phyloP scores from a whole-genome alignment of 2,113 vertebrate species.

The Corythornis vintsioides region DNA sequence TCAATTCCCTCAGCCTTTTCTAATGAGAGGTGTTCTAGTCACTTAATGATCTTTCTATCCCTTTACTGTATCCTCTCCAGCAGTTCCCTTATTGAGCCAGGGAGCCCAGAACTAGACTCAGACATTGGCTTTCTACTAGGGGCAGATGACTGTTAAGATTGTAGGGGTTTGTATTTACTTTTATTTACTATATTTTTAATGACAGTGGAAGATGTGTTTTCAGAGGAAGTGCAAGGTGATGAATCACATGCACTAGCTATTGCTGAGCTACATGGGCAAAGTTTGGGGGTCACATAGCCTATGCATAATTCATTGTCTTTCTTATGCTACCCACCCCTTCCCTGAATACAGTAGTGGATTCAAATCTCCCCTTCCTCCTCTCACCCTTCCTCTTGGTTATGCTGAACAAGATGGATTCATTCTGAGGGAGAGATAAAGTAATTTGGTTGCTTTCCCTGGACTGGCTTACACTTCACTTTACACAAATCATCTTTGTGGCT shows the following conservation, averaged over 20 bases:
- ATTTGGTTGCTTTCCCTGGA: neutral
- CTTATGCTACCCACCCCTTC: too few species aligned
- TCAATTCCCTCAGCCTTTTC: too few species aligned
- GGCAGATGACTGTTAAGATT: neutral
- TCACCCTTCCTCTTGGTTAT: neutral
- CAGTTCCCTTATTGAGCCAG: too few species aligned
- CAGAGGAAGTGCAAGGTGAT: neutral
- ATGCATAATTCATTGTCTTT: neutral
- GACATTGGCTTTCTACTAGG: neutral
- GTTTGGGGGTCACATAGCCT: accelerated
- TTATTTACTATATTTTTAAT: neutral
- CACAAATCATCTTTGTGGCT: too few species aligned
- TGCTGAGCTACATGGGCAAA: neutral
- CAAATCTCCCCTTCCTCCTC: neutral
- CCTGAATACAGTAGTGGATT: neutral
- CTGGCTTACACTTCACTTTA: neutral
- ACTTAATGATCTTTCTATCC: too few species aligned
- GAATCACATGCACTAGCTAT: neutral
- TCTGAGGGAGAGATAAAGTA: neutral
- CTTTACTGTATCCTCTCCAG: too few species aligned
- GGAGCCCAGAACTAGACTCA: too few species aligned
- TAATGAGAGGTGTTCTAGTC: too few species aligned
- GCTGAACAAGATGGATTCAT: neutral
- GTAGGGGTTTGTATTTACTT: neutral
- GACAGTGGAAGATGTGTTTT: neutral